Conservation (phyloP, 2,113 vertebrate species). For the Scomber colias region DNA sequence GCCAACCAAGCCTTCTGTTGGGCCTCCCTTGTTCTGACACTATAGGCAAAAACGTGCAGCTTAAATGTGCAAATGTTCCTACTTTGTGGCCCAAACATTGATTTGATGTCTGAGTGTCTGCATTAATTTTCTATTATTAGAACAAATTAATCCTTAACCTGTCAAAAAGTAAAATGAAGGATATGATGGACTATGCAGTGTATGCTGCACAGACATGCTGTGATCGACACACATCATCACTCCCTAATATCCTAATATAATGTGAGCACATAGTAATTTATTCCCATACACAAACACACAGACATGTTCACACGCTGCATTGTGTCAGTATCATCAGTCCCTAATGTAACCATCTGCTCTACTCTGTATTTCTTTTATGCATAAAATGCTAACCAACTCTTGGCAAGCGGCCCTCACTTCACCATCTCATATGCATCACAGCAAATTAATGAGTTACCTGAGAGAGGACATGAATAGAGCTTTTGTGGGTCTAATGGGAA, state of each 20-base stretch:
- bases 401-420: conserved; percentile 77
- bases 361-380: conserved; percentile 77
- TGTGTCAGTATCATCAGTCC: conserved; percentile 78
- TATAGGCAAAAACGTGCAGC: conserved; percentile 23
- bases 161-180: neutral
- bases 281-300: conserved; percentile 54
- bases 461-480: conserved; percentile 75
- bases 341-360: conserved; percentile 83
- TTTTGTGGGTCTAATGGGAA: conserved; percentile 84
- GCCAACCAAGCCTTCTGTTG: conserved; percentile 51
- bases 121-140: conserved; percentile 19
- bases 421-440: conserved; percentile 78
- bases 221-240: conserved; percentile 21
- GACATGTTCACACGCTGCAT: conserved; percentile 54
- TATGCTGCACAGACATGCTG: conserved; percentile 12
- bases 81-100: conserved; percentile 16
- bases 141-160: neutral
- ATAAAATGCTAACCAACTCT: conserved; percentile 77
- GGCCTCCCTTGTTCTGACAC: conserved; percentile 43
- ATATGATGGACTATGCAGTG: neutral
- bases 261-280: conserved; percentile 56
- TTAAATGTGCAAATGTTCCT: conserved; percentile 3
- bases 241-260: conserved; percentile 44
- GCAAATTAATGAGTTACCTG: conserved; percentile 86
- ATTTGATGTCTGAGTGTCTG: neutral